Evolutionary conservation across 2,888 invertebrate genomes (phyloP), one percentile per base, ranked within the genome.

Genomic region (Agonopterix alstromeriana): DNA sequence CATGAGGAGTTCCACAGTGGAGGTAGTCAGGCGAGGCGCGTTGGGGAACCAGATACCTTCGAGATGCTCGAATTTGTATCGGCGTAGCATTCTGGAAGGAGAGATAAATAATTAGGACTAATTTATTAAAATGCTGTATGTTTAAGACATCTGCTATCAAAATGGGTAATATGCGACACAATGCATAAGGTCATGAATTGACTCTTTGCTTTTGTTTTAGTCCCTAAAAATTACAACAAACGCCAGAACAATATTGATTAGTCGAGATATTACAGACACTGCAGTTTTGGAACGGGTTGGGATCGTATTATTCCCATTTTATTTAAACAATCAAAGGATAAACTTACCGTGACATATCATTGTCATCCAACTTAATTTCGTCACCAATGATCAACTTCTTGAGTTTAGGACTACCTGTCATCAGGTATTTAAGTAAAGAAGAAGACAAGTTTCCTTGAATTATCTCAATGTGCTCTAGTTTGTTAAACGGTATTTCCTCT

Each of bases 31-130:
- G 45, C 91, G 90, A 8, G 91, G 91, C 0, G 93, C 93, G 63
- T 91, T 89, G 1, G 93, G 92, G 57, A 94, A 92, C 92, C 93
- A 93, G 49, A 94, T 80, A 51, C 92, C 91, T 79, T 93, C 93
- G 42, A 94, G 77, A 52, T 89, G 75, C 36, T 88, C 80, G 62
- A 94, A 92, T 57, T 92, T 91, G 68, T 92, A 87, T 46, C 93
- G 91, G 11, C 91, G 91, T 55, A 93, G 88, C 69, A 94, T 88
- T 65, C 93, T 92, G 79, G 12, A 42, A 42, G 7, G n/a, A 38
- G 2, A 38, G 10, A 38, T 10, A 38, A 10, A 38, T 10, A 38
- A 38, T 27, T 3, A 3, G 17, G 17, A 17, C 17, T 17, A n/a
- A n/a, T n/a, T n/a, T 4, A 17, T 17, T 17, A 17, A 17, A 17